Evolutionary conservation across 2,113 vertebrate species (phyloP), one percentile per base, ranked within the genome.

Genomic region (Coregonus clupeaformis): DNA sequence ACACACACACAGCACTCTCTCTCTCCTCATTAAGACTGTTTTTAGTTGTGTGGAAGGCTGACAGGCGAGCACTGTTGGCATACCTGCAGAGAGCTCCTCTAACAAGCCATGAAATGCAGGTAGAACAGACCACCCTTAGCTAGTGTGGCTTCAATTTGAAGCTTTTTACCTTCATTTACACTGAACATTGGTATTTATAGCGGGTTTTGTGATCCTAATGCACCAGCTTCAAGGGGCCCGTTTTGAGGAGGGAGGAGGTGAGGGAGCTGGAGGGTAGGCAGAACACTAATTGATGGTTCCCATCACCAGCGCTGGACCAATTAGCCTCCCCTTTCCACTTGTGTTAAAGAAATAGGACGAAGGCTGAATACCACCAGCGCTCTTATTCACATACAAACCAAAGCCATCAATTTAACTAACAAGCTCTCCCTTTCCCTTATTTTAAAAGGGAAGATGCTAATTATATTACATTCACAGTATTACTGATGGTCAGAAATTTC

Each of bases 21-120:
- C 90, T 92, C 92, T 89, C 78, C 94, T 96, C 93, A 94, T 97
- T 96, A 96, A 91, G 91, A 89, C 78, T 94, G 93, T 90, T 94
- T 93, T 94, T 91, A 91, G 94, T 92, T 93, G 91, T 91, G 89
- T 75, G 79, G 90, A 81, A 91, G 67, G 79, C 90, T 95, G 95
- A 95, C 93, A 94, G 94, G 88, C 82, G 85, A 91, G 90, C 74
- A 85, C 92, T 83, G 89, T 82, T 86, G 91, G 84, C 77, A 87
- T 94, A 92, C 94, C 94, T 93, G 91, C 91, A 89, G 80, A 24
- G 86, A 92, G 90, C 90, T 93, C 93, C 89, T 91, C 91, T 94
- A 95, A 95, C 90, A 94, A 95, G 93, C 90, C 91, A 86, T 92
- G 92, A 92, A 93, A 94, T 86, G 91, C 94, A 93, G 92, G 94